Evolutionary conservation across 2,888 invertebrate genomes (phyloP).

Genomic region (Linnaemya tessellans): DNA sequence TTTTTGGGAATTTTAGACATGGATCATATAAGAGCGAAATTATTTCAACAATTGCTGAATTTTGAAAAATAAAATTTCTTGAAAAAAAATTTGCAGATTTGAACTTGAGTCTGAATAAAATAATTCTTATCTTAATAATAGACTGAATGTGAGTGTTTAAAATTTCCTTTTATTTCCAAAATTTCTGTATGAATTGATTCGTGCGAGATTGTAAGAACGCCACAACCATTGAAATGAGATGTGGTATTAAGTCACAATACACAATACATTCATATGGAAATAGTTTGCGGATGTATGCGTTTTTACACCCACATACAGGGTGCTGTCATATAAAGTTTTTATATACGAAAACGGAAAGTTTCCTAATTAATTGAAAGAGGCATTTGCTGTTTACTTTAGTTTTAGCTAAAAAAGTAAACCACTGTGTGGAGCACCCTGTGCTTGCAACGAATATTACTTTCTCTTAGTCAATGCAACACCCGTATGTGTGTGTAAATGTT

Average conservation of each 20-base stretch:
- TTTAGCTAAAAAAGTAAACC: not conserved
- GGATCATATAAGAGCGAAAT: too few relatives aligned
- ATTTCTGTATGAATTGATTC: not conserved
- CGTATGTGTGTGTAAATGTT: constrained; percentile 42
- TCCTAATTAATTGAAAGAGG: too few relatives aligned
- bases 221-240: not conserved
- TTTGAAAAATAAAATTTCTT: too few relatives aligned
- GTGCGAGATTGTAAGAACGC: not conserved
- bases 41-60: too few relatives aligned
- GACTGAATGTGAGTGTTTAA: too few relatives aligned
- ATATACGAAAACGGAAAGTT: not conserved
- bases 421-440: not conserved
- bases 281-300: not conserved
- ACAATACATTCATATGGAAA: not conserved
- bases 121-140: too few relatives aligned
- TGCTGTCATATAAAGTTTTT: too few relatives aligned
- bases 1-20: too few relatives aligned
- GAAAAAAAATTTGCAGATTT: too few relatives aligned
- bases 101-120: too few relatives aligned
- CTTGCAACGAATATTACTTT: not conserved
- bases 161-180: not conserved
- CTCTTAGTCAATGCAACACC: not conserved
- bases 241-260: constrained; percentile 38
- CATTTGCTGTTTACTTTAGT: too few relatives aligned
- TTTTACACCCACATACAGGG: too few relatives aligned